phyloP scores from a whole-genome alignment of 2,888 invertebrate genomes.

The Dascillus cervinus region DNA sequence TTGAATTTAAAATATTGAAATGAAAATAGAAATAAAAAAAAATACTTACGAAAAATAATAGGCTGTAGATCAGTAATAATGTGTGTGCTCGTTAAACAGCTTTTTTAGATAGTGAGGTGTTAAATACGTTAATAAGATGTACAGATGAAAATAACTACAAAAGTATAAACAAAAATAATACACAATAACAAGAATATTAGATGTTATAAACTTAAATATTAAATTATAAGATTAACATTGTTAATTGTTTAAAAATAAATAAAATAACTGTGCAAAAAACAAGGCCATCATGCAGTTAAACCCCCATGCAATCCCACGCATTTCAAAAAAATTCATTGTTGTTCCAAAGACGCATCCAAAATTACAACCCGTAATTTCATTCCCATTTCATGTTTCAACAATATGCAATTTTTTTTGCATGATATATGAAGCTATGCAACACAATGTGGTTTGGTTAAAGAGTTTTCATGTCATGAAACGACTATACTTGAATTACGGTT shows the following conservation, averaged over 20 bases:
- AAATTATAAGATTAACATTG: no score
- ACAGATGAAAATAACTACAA: background rate
- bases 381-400: no score
- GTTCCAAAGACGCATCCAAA: no score
- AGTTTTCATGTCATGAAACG: constrained; percentile 23
- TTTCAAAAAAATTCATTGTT: no score
- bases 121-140: constrained; percentile 6
- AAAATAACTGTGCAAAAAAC: no score
- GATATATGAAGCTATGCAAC: constrained; percentile 38
- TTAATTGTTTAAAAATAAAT: no score
- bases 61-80: constrained; percentile 9
- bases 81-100: constrained; percentile 14
- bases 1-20: constrained; percentile 2
- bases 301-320: no score
- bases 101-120: constrained; percentile 25
- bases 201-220: no score
- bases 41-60: constrained; percentile 6
- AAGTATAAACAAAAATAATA: background rate
- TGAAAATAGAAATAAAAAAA: constrained; percentile 4
- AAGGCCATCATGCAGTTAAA: no score
- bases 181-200: background rate
- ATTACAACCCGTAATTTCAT: no score
- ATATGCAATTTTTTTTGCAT: constrained; percentile 3
- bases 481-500: background rate
- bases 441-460: constrained; percentile 35